Percentiles rank a stretch among this genome's conserved stretches.
phyloP scores from a whole-genome alignment of 2,797 vertebrate species.

The Chaetodon trifasciatus region DNA sequence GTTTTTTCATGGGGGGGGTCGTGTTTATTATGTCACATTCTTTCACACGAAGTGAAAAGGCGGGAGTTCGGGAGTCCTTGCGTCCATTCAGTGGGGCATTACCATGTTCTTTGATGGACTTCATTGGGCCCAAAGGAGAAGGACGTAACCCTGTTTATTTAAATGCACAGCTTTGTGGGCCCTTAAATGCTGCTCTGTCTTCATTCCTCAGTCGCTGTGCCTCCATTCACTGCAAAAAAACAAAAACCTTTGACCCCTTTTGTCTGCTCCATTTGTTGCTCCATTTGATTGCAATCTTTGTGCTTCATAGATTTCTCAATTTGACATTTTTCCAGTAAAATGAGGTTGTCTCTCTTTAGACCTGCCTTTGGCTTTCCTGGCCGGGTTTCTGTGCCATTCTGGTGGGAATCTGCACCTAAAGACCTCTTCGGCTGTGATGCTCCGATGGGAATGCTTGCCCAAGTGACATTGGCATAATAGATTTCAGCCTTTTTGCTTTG shows the following conservation, averaged over 20 bases:
- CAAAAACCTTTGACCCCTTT: slow-evolving; percentile 85
- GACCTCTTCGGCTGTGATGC: slow-evolving; percentile 39
- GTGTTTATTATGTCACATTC: slow-evolving; percentile 83
- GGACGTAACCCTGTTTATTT: slow-evolving; percentile 86
- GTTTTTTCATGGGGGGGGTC: slow-evolving; percentile 58
- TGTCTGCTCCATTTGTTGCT: slow-evolving; percentile 73
- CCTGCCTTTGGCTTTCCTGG: slow-evolving; percentile 60
- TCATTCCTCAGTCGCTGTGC: slow-evolving; percentile 74
- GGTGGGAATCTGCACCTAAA: slow-evolving; percentile 81
- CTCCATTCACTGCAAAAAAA: slow-evolving; percentile 82
- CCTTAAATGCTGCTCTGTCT: slow-evolving; percentile 84
- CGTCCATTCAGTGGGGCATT: slow-evolving; percentile 82
- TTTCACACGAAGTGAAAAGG: slow-evolving; percentile 84
- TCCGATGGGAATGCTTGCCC: slow-evolving; percentile 71
- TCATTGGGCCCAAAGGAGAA: slow-evolving; percentile 83
- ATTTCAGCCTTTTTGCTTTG: slow-evolving; percentile 73
- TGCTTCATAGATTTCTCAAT: slow-evolving; percentile 69
- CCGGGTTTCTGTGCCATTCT: slow-evolving; percentile 45
- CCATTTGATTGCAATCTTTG: slow-evolving; percentile 77
- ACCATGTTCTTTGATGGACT: slow-evolving; percentile 86
- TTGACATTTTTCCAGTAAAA: slow-evolving; percentile 79
- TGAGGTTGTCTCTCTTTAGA: slow-evolving; percentile 60
- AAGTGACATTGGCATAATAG: slow-evolving; percentile 78
- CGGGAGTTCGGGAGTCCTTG: slow-evolving; percentile 76
- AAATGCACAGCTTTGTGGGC: slow-evolving; percentile 84